These are phyloP conservation scores for Sceloporus undulatus DNA, from an alignment of 2,113 vertebrate genomes.

Conservation along the genomic window DNA sequence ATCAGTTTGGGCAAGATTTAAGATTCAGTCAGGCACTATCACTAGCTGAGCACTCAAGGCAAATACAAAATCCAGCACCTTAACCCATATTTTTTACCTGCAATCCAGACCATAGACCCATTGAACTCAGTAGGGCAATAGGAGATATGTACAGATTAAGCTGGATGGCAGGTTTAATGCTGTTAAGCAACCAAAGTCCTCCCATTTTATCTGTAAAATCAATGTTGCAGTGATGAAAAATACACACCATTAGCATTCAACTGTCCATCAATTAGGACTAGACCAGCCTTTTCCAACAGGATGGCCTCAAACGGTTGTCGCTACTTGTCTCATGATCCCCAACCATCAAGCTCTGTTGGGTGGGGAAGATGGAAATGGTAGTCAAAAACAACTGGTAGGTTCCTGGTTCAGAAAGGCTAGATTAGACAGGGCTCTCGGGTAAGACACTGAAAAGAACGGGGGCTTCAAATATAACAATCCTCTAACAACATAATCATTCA, in stretches of 20 bases:
- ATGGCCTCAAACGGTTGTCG: no score
- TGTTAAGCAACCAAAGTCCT: background rate
- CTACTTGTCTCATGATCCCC: no score
- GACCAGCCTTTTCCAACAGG: no score
- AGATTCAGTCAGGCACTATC: background rate
- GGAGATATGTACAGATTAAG: background rate
- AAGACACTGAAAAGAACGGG: background rate
- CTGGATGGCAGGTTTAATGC: background rate
- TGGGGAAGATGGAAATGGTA: background rate
- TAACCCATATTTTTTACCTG: background rate
- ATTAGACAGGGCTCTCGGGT: background rate
- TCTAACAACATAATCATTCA: background rate
- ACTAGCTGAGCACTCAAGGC: no score
- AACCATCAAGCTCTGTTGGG: no score
- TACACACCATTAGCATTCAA: background rate
- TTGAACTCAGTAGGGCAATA: background rate
- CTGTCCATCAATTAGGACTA: background rate
- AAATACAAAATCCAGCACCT: background rate
- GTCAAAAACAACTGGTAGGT: background rate
- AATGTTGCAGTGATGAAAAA: background rate
- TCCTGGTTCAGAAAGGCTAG: background rate
- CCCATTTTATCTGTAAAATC: background rate
- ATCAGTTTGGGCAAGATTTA: background rate
- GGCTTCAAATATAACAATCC: background rate
- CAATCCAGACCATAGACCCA: background rate